These are phyloP conservation scores for Osmoderma eremita DNA, from an alignment of 2,888 invertebrate genomes.

Conservation along the genomic window DNA sequence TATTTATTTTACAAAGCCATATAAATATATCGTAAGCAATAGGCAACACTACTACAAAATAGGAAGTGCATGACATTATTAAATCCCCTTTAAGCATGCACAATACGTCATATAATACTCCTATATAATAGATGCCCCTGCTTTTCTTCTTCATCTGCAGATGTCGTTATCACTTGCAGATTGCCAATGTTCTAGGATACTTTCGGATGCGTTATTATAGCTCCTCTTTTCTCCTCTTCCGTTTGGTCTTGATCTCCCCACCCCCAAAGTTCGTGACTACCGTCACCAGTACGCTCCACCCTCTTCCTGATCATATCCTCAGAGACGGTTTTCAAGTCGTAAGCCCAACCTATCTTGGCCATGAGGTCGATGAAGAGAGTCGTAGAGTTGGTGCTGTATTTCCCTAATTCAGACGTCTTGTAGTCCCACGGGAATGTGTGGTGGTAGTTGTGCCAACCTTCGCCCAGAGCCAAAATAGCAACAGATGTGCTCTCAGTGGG, in stretches of 20 bases:
- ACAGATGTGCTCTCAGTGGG: slow-evolving; percentile 78
- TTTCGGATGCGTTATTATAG: slow-evolving; percentile 55
- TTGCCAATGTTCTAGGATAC: background rate
- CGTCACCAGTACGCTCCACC: slow-evolving; percentile 69
- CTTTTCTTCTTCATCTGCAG: too few species aligned
- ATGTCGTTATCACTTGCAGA: too few species aligned
- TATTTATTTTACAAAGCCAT: too few species aligned
- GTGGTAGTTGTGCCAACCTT: slow-evolving; percentile 88
- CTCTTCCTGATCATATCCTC: slow-evolving; percentile 68
- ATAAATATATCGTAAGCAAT: too few species aligned
- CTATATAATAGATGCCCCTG: too few species aligned
- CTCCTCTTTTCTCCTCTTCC: slow-evolving; percentile 57
- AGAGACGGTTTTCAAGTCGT: slow-evolving; percentile 76
- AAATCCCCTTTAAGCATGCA: too few species aligned
- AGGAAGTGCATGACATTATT: too few species aligned
- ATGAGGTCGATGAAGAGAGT: slow-evolving; percentile 84
- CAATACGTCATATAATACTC: too few species aligned
- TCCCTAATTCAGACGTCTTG: slow-evolving; percentile 67
- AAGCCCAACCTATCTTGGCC: slow-evolving; percentile 83
- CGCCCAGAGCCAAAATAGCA: slow-evolving; percentile 80
- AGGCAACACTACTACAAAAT: too few species aligned
- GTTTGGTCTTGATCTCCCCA: slow-evolving; percentile 79
- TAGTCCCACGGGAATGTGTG: slow-evolving; percentile 76
- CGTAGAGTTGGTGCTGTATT: slow-evolving; percentile 73
- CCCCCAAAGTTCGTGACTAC: slow-evolving; percentile 78